These are phyloP conservation scores for Watsonalla cultraria DNA, from an alignment of 2,888 invertebrate genomes.

Conservation along the genomic window DNA sequence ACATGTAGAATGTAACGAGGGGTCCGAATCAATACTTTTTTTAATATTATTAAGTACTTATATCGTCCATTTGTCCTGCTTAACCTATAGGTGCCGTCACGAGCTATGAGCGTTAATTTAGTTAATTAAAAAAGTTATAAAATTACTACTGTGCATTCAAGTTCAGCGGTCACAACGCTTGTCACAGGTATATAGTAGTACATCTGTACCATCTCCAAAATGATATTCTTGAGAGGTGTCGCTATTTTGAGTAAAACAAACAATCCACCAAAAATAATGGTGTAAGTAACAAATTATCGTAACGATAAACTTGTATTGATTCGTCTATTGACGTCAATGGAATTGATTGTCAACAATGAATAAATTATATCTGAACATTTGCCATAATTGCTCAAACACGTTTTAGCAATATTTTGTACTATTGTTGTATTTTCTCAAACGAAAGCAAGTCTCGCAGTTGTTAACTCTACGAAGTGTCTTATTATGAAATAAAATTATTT, in stretches of 20 bases:
- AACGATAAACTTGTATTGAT: slow-evolving; percentile 8
- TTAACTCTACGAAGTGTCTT: slow-evolving; percentile 32
- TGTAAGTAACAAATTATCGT: background rate
- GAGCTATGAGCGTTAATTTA: no score
- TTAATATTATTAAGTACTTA: no score
- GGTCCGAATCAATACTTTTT: background rate
- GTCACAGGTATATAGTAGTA: no score
- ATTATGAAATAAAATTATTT: slow-evolving; percentile 52
- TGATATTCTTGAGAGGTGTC: no score
- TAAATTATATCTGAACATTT: slow-evolving; percentile 24
- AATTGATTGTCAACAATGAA: slow-evolving; percentile 26
- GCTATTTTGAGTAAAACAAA: no score
- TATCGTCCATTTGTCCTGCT: no score
- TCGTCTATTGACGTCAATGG: slow-evolving; percentile 31
- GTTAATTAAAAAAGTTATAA: no score
- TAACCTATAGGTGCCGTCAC: no score
- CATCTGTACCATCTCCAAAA: no score
- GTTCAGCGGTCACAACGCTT: no score
- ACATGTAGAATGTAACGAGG: background rate
- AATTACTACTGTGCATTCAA: no score
- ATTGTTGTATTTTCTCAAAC: slow-evolving; percentile 16
- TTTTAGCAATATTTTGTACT: slow-evolving; percentile 42
- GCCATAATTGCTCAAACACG: slow-evolving; percentile 31
- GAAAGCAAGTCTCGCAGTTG: slow-evolving; percentile 15
- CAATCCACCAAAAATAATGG: background rate